Evolutionary conservation across 1,140 invertebrate species (phyloP).

Genomic region (Orius insidiosus): DNA sequence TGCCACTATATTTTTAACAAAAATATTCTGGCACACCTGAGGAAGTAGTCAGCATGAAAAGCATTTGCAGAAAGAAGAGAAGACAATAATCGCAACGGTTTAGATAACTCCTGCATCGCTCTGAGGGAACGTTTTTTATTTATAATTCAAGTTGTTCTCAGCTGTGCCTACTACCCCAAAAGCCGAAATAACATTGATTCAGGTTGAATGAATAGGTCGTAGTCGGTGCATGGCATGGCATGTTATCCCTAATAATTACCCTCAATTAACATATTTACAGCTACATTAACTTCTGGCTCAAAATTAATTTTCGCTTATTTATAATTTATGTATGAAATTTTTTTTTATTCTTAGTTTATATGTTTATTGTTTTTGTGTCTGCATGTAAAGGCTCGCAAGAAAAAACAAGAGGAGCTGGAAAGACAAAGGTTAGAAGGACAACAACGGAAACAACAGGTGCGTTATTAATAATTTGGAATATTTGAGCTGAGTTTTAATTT

Average conservation of each 20-base stretch:
- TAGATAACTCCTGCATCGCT: slow-evolving; percentile 9
- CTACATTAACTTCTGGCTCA: no score
- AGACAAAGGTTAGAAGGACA: slow-evolving; percentile 69
- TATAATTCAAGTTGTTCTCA: slow-evolving; percentile 5
- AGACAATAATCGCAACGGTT: slow-evolving; percentile 4
- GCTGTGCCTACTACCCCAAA: background rate
- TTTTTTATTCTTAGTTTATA: slow-evolving; percentile 12
- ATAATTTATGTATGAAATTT: background rate
- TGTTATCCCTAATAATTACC: no score
- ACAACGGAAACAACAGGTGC: slow-evolving; percentile 66
- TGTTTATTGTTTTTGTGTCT: slow-evolving; percentile 16
- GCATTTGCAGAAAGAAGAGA: slow-evolving; percentile 11
- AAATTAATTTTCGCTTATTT: background rate
- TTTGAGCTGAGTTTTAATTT: slow-evolving; percentile 10
- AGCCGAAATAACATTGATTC: no score
- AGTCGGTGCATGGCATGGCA: no score
- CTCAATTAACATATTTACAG: slow-evolving; percentile 8
- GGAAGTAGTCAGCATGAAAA: slow-evolving; percentile 15
- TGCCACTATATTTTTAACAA: no score
- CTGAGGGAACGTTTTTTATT: background rate
- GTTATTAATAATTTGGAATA: slow-evolving; percentile 17
- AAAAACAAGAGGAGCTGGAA: slow-evolving; percentile 68
- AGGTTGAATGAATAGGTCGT: no score
- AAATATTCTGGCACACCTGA: background rate
- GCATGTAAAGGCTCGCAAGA: slow-evolving; percentile 50